Percentiles rank a stretch among this genome's conserved stretches.
phyloP scores from a whole-genome alignment of 2,797 vertebrate genomes.

The Rhinoraja longicauda region DNA sequence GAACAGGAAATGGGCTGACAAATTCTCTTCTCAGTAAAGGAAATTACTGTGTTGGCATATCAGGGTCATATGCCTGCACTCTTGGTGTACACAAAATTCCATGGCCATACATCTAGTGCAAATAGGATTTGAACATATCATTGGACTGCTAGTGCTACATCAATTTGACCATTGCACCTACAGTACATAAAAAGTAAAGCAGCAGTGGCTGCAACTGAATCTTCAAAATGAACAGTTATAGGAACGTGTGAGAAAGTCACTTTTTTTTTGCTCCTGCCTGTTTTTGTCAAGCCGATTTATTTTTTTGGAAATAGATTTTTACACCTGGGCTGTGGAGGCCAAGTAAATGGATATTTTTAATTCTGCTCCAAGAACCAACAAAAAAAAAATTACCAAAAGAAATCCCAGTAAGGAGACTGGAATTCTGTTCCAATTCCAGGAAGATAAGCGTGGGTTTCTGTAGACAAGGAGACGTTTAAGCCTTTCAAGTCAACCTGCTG shows the following conservation, averaged over 20 bases:
- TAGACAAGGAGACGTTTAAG: not conserved
- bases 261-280: not conserved
- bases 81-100: not conserved
- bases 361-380: not conserved
- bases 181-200: not conserved
- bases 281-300: not conserved
- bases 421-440: not conserved
- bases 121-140: not conserved
- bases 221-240: not conserved
- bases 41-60: too few relatives aligned
- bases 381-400: not conserved
- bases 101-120: not conserved
- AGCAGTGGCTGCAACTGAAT: not conserved
- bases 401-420: not conserved
- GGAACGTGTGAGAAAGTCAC: not conserved
- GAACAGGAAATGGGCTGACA: not conserved
- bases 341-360: not conserved
- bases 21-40: too few relatives aligned
- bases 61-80: not conserved
- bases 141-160: too few relatives aligned
- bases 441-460: not conserved
- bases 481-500: not conserved
- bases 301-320: not conserved
- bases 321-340: too few relatives aligned
- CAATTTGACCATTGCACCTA: not conserved